Evolutionary conservation across 2,797 vertebrate genomes (phyloP).

Genomic region (Myotis pilosus): DNA sequence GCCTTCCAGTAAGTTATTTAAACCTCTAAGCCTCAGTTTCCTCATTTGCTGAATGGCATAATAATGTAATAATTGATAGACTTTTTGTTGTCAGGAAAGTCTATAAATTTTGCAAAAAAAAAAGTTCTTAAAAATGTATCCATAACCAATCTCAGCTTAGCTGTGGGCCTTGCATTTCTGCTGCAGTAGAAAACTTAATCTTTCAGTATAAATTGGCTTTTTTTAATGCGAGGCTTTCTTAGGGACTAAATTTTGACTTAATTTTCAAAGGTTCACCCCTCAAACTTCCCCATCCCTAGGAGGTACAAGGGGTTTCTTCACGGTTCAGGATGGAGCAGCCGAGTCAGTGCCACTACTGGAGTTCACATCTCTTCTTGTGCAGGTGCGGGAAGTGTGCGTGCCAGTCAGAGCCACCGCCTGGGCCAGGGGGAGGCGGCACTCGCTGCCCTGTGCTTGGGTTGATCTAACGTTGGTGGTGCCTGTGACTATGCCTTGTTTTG

Average conservation of each 20-base stretch:
- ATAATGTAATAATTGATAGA: not conserved
- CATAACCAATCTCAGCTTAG: not conserved
- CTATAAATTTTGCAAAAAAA: slow-evolving; percentile 4
- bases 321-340: not conserved
- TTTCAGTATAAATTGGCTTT: not conserved
- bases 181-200: not conserved
- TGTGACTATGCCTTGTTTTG: not conserved
- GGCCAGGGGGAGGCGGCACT: not conserved
- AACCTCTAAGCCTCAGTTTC: not conserved
- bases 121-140: slow-evolving; percentile 8
- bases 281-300: not conserved
- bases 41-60: not conserved
- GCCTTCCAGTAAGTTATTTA: not conserved
- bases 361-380: not conserved
- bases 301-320: not conserved
- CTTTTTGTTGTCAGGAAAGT: not conserved
- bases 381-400: not conserved
- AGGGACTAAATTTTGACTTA: not conserved
- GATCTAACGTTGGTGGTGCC: not conserved
- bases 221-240: slow-evolving; percentile 25
- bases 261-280: not conserved
- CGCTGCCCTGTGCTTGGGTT: not conserved
- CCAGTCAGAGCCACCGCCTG: not conserved
- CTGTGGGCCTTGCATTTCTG: slow-evolving; percentile 23
- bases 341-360: not conserved